phyloP scores from a whole-genome alignment of 2,113 vertebrate species.

The Acanthochromis polyacanthus region DNA sequence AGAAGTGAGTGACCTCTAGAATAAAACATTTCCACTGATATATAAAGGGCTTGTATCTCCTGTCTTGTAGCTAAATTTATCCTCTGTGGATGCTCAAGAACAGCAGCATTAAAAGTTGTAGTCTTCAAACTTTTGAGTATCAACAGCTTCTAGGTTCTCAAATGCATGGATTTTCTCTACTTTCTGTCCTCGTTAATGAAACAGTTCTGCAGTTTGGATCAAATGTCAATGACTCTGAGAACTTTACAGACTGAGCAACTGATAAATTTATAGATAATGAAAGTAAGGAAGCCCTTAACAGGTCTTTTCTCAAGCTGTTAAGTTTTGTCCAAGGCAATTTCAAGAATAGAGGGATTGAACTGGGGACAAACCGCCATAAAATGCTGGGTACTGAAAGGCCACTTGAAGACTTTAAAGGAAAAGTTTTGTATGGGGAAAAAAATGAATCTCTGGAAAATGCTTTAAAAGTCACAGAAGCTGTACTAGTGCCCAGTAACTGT shows the following conservation, averaged over 20 bases:
- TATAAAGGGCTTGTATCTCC: background rate
- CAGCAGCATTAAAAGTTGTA: background rate
- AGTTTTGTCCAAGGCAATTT: background rate
- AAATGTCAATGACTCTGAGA: no score
- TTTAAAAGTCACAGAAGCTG: background rate
- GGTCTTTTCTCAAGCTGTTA: no score
- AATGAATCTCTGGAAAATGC: no score
- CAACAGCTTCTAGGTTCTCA: background rate
- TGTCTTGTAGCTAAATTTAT: background rate
- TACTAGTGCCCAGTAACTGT: background rate
- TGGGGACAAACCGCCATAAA: no score
- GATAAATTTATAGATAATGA: background rate
- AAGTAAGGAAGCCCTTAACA: background rate
- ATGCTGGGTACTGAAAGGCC: no score
- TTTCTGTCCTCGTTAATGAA: no score
- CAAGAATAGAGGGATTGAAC: no score
- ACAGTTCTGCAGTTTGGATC: no score
- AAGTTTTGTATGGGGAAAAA: background rate
- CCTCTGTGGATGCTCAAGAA: background rate
- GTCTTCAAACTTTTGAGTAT: background rate
- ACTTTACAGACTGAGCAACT: no score
- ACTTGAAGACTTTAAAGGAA: no score
- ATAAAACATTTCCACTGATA: background rate
- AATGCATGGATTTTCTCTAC: no score
- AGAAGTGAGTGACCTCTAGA: conserved; percentile 83